Percentiles rank a stretch among this genome's conserved stretches.
These are phyloP conservation scores for Amblyteles armatorius DNA, from an alignment of 2,888 invertebrate genomes.

Conservation along the genomic window DNA sequence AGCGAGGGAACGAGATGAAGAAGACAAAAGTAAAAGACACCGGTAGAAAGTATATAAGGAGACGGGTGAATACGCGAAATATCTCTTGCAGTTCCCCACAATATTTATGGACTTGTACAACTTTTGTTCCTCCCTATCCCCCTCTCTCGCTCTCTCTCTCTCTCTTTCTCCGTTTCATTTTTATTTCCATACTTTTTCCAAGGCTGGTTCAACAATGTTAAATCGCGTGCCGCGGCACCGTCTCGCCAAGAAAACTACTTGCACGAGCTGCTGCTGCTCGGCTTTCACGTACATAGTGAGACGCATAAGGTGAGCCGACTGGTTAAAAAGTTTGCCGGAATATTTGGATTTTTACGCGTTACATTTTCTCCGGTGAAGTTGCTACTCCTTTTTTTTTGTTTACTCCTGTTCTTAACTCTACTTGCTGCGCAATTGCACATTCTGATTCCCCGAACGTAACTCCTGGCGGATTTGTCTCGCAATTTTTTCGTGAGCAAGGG, in stretches of 20 bases:
- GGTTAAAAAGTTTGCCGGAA: slow-evolving; percentile 63
- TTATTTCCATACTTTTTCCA: slow-evolving; percentile 56
- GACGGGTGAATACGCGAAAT: slow-evolving; percentile 58
- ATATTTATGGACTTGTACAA: slow-evolving; percentile 71
- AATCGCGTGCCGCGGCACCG: slow-evolving; percentile 49
- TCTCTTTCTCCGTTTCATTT: slow-evolving; percentile 20
- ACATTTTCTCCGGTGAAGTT: slow-evolving; percentile 47
- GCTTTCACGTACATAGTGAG: slow-evolving; percentile 55
- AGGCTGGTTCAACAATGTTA: slow-evolving; percentile 65
- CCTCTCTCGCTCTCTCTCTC: neutral
- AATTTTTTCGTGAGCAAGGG: neutral
- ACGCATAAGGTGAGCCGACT: slow-evolving; percentile 63
- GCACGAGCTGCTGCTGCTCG: slow-evolving; percentile 18
- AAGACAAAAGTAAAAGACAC: slow-evolving; percentile 40
- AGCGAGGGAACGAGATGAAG: slow-evolving; percentile 13
- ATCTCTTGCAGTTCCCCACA: slow-evolving; percentile 66
- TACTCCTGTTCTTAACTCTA: slow-evolving; percentile 1
- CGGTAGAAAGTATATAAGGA: slow-evolving; percentile 61
- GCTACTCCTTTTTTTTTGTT: slow-evolving; percentile 18
- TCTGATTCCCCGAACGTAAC: neutral
- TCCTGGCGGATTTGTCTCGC: neutral
- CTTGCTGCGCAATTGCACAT: neutral
- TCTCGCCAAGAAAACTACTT: slow-evolving; percentile 54
- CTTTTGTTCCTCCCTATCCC: slow-evolving; percentile 65
- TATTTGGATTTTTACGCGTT: slow-evolving; percentile 49